These are phyloP conservation scores for Hypsibius dujardini DNA, from an alignment of 1,140 invertebrate genomes.

Conservation along the genomic window DNA sequence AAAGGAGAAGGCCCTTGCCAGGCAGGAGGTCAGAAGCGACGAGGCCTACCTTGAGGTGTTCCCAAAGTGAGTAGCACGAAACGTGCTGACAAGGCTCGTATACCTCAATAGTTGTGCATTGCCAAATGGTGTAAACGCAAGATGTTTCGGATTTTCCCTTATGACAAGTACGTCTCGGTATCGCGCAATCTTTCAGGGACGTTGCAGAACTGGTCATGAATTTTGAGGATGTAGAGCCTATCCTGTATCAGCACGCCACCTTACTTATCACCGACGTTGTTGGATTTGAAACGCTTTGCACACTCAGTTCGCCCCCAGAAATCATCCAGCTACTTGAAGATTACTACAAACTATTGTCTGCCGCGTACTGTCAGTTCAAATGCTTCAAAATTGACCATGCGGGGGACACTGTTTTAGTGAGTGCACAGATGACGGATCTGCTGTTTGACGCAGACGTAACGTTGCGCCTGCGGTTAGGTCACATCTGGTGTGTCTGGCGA, in stretches of 20 bases:
- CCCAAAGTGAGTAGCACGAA: neutral
- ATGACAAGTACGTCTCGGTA: no score
- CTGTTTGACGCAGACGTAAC: neutral
- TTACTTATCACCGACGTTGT: neutral
- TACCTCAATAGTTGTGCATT: no score
- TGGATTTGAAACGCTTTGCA: constrained; percentile 1
- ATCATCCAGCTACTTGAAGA: constrained; percentile 2
- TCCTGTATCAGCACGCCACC: neutral
- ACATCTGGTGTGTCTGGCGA: neutral
- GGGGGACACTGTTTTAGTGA: neutral
- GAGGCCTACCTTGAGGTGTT: neutral
- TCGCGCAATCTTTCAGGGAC: neutral
- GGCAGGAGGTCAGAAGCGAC: neutral
- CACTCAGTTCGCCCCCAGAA: neutral
- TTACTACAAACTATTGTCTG: neutral
- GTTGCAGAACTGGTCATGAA: constrained; percentile 4
- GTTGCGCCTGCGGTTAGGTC: neutral
- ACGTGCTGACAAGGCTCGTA: no score
- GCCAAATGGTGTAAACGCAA: no score
- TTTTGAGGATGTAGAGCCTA: neutral
- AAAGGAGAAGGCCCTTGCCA: neutral
- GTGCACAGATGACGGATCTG: neutral
- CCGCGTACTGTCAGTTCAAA: neutral
- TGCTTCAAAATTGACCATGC: constrained; percentile 9
- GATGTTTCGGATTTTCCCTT: no score